Evolutionary conservation across 2,888 invertebrate species (phyloP).

Genomic region (Athripsodes cinereus): DNA sequence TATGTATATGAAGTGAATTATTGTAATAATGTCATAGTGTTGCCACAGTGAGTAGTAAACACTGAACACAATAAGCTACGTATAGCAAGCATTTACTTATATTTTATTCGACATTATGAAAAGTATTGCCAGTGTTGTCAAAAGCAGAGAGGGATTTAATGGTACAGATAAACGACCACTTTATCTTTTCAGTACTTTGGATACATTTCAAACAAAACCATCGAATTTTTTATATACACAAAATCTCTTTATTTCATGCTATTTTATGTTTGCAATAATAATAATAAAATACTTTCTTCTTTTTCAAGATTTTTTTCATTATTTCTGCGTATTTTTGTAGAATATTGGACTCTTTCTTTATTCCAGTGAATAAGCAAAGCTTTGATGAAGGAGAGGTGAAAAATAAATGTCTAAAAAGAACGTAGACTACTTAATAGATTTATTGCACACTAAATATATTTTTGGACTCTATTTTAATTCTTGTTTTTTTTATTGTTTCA

Average conservation of each 20-base stretch:
- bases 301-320: background rate
- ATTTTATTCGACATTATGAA: background rate
- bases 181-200: too few relatives aligned
- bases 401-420: background rate
- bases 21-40: too few relatives aligned
- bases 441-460: background rate
- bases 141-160: background rate
- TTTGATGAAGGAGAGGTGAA: background rate
- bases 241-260: background rate
- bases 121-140: conserved; percentile 2
- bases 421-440: background rate
- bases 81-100: too few relatives aligned
- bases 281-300: background rate
- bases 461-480: background rate
- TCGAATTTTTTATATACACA: background rate
- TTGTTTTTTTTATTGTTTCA: background rate
- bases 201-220: too few relatives aligned
- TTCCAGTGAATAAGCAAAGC: background rate
- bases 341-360: background rate
- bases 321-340: background rate
- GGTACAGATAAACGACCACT: too few relatives aligned
- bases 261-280: background rate
- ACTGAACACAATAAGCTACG: too few relatives aligned
- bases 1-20: too few relatives aligned
- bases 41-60: too few relatives aligned